phyloP scores from a whole-genome alignment of 2,113 vertebrate species.

The Oostethus manadensis region DNA sequence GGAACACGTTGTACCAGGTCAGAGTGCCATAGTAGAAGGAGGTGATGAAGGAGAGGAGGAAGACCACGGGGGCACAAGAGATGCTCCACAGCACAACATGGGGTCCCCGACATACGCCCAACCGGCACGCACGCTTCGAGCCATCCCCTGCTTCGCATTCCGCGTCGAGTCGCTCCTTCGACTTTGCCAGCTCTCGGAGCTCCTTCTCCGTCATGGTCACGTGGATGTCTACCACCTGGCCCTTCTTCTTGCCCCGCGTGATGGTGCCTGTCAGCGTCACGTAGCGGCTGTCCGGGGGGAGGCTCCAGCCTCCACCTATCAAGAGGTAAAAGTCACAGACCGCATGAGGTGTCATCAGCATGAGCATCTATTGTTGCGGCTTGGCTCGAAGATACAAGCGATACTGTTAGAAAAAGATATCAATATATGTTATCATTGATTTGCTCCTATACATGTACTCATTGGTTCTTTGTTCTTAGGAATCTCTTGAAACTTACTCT shows the following conservation, averaged over 20 bases:
- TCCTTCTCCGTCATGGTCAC: conserved; percentile 91
- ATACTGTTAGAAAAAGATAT: too few relatives aligned
- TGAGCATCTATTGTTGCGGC: background rate
- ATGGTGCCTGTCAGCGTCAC: conserved; percentile 97
- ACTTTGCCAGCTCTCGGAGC: conserved; percentile 86
- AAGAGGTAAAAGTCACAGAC: conserved; percentile 6
- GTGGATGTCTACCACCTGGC: conserved; percentile 97
- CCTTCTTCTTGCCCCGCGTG: conserved; percentile 96
- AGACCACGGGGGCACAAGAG: conserved; percentile 88
- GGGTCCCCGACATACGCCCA: conserved; percentile 83
- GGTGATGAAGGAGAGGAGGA: conserved; percentile 89
- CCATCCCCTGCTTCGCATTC: conserved; percentile 69
- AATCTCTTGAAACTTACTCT: too few relatives aligned
- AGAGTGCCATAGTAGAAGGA: conserved; percentile 98
- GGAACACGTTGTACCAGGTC: conserved; percentile 98
- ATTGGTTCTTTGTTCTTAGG: too few relatives aligned
- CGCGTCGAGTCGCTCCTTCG: conserved; percentile 78
- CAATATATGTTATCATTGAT: too few relatives aligned
- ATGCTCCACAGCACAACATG: conserved; percentile 92
- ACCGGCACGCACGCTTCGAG: conserved; percentile 71
- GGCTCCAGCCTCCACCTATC: conserved; percentile 85
- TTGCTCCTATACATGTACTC: too few relatives aligned
- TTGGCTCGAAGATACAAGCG: too few relatives aligned
- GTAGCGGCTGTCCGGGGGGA: conserved; percentile 89
- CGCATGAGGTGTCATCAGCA: background rate